These are phyloP conservation scores for Peromyscus maniculatus DNA, from an alignment of 2,113 vertebrate genomes.

Conservation along the genomic window DNA sequence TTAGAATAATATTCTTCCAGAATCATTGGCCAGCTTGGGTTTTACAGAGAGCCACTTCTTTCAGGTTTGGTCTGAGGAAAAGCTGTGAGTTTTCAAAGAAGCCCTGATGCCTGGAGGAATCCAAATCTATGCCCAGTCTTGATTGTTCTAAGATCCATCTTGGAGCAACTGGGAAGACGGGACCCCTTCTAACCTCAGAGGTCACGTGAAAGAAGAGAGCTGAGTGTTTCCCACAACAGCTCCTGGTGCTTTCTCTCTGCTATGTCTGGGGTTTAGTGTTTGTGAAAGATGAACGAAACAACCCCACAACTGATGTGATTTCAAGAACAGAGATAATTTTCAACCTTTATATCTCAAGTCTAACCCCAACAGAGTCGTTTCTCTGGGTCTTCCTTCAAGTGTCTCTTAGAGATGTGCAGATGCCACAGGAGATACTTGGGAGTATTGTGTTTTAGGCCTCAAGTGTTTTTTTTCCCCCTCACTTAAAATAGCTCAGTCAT, in stretches of 20 bases:
- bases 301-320: not conserved
- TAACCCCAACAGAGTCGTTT: not conserved
- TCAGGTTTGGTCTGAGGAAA: slow-evolving; percentile 38
- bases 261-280: not conserved
- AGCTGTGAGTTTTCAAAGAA: slow-evolving; percentile 51
- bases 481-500: slow-evolving; percentile 9
- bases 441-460: slow-evolving; percentile 31
- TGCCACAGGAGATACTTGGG: not conserved
- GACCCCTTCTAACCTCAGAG: not conserved
- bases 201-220: not conserved
- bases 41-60: not conserved
- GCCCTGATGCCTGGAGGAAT: not conserved
- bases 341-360: slow-evolving; percentile 33
- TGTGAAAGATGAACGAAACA: not conserved
- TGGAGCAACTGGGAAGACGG: not conserved
- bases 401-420: not conserved
- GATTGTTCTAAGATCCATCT: not conserved
- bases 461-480: no score
- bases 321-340: slow-evolving; percentile 47
- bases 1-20: slow-evolving; percentile 7
- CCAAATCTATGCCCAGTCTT: not conserved
- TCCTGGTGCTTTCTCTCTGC: not conserved
- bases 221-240: not conserved
- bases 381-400: not conserved
- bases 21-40: slow-evolving; percentile 22